Conservation (phyloP, 2,888 invertebrate genomes). For the Xylocampa areola region DNA sequence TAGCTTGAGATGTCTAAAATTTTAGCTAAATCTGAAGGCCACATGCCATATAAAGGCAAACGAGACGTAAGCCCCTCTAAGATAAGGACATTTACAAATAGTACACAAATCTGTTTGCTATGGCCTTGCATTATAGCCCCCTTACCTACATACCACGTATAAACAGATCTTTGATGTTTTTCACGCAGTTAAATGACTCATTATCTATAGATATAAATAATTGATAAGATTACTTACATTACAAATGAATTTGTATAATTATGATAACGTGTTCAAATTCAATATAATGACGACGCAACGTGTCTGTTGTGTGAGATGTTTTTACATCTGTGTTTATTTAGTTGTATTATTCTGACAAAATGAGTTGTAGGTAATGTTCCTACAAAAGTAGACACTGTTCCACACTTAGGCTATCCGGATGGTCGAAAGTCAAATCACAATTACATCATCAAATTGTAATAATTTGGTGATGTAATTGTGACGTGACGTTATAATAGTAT, state of each 20-base stretch:
- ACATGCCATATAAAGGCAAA: conserved; percentile 5
- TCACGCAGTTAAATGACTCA: conserved; percentile 33
- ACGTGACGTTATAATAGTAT: too few species aligned
- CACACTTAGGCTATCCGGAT: too few species aligned
- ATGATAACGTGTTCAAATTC: conserved; percentile 11
- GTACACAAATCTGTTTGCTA: conserved; percentile 20
- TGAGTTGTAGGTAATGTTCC: too few species aligned
- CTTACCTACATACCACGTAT: conserved; percentile 13
- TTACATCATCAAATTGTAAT: too few species aligned
- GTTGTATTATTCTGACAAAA: too few species aligned
- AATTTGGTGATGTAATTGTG: too few species aligned
- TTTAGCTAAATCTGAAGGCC: conserved; percentile 9
- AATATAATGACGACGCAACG: conserved; percentile 1
- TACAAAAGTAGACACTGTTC: background rate
- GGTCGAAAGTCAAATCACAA: too few species aligned
- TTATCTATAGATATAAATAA: conserved; percentile 24
- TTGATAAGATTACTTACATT: conserved; percentile 38
- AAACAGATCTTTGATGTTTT: conserved; percentile 23
- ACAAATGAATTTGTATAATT: conserved; percentile 9
- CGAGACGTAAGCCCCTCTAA: background rate
- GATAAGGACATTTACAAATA: conserved; percentile 40
- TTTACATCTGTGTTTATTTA: conserved; percentile 25
- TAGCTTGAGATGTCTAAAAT: background rate
- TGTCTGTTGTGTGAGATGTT: conserved; percentile 6
- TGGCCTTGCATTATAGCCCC: conserved; percentile 34